A percentile compares a stretch with the other conserved stretches of the same genome.
phyloP scores from a whole-genome alignment of 2,113 vertebrate genomes.

The Leucosticte australis region DNA sequence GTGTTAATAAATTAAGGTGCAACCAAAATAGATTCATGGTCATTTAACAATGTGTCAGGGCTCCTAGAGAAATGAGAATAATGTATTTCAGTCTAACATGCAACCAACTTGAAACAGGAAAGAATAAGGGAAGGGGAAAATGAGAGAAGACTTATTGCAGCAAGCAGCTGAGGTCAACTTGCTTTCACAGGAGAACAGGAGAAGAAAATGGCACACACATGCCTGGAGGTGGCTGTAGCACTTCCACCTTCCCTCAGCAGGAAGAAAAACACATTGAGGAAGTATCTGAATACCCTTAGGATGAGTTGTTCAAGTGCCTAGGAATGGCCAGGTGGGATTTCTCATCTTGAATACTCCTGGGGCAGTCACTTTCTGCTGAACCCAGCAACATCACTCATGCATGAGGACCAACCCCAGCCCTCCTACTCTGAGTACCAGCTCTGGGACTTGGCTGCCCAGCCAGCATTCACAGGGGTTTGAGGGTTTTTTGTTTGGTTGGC shows the following conservation, averaged over 20 bases:
- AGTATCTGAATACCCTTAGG: neutral
- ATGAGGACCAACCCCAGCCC: neutral
- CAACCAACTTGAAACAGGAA: slow-evolving; percentile 16
- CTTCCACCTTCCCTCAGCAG: neutral
- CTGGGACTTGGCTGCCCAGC: neutral
- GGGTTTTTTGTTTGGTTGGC: rapidly evolving
- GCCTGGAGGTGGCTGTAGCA: neutral
- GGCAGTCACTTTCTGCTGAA: neutral
- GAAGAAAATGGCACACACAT: rapidly evolving
- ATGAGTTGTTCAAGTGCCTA: neutral
- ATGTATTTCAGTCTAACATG: slow-evolving; percentile 26
- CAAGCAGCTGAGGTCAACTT: neutral
- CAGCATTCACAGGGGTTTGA: neutral
- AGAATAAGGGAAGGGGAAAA: slow-evolving; percentile 8
- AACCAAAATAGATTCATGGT: slow-evolving; percentile 30
- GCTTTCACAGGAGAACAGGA: neutral
- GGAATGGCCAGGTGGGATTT: neutral
- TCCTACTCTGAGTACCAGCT: rapidly evolving
- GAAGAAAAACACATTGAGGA: neutral
- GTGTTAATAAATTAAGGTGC: slow-evolving; percentile 48
- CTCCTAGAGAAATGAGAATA: neutral
- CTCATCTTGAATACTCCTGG: neutral
- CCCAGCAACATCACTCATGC: neutral
- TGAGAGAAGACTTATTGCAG: slow-evolving; percentile 29
- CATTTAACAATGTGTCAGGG: neutral